Base-by-base conservation (phyloP, 1,140 invertebrate genomes). In the Drosophila serrata region DNA sequence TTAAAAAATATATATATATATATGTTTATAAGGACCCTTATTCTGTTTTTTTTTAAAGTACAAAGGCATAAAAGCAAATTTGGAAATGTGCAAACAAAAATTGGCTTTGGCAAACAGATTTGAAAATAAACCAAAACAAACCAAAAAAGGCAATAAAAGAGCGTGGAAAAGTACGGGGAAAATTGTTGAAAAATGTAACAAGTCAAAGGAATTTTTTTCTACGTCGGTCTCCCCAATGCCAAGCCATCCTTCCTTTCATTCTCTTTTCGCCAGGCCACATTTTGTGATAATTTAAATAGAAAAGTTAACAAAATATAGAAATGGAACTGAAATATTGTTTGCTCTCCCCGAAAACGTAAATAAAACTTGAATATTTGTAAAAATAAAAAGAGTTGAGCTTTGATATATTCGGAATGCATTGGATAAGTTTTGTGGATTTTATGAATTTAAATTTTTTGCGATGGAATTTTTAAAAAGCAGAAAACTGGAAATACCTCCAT, bases 171-270 rank as follows among this genome's bases (percentile, higher is more conserved):
- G 33, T 42, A 67, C 31, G 46, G 48, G 35, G 43, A 37, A 67
- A 55, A 67, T 45, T 67, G 62, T 69, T 69, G 46, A 35, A 67
- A 69, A 69, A 69, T 69, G 65, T 69, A 69, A 69, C 65, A 69
- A 69, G 61, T 69, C 65, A 69, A 69, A 69, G 62, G 65, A 67
- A 69, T 67, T 69, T 69, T 69, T 69, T 69, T 31, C 61, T 11
- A 27, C 65, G 46, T 68, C 27, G 42, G 33, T 43, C 6, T 35
- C 8, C 13, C 33, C 17, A 27, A 19, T 27, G 31, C 12, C 62
- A 46, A 22, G 8, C 6, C 31, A 1, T 17, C 19, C 31, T 15
- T 22, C 8, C 19, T 53, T 53, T 55, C 19, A 51, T 35, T 69
- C 45, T 33, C 24, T 33, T 19, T 57, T 43, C 11, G 27, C 59